phyloP scores from a whole-genome alignment of 2,888 invertebrate species.

The Thumatha senex region DNA sequence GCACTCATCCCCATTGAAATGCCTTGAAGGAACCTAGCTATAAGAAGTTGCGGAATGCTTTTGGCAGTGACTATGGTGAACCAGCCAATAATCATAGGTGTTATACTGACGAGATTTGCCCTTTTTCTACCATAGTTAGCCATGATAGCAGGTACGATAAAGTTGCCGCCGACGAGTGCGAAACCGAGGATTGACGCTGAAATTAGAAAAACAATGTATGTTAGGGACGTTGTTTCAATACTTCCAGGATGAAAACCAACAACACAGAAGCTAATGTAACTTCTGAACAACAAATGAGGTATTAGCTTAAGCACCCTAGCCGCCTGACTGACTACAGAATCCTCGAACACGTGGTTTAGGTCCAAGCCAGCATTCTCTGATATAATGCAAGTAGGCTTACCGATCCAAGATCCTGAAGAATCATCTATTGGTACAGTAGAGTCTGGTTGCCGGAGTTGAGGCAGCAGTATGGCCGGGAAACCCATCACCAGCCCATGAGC shows the following conservation, averaged over 20 bases:
- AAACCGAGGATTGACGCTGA: slow-evolving; percentile 57
- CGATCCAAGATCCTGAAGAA: slow-evolving; percentile 81
- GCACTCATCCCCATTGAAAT: slow-evolving; percentile 73
- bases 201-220: slow-evolving; percentile 17
- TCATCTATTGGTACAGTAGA: slow-evolving; percentile 60
- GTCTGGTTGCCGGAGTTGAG: slow-evolving; percentile 68
- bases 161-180: slow-evolving; percentile 50
- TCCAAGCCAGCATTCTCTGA: too few species aligned
- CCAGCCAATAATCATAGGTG: slow-evolving; percentile 79
- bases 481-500: slow-evolving; percentile 64
- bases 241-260: not conserved
- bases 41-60: slow-evolving; percentile 54
- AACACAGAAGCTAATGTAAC: not conserved
- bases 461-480: slow-evolving; percentile 81
- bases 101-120: slow-evolving; percentile 66
- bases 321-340: too few species aligned
- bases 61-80: slow-evolving; percentile 53
- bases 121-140: slow-evolving; percentile 78
- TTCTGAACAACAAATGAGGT: not conserved
- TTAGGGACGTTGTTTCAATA: not conserved
- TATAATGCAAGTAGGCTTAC: slow-evolving; percentile 26
- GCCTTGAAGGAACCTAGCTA: slow-evolving; percentile 61
- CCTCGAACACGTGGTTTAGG: too few species aligned
- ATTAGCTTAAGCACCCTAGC: too few species aligned
- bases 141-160: slow-evolving; percentile 61